Evolutionary conservation across 2,113 vertebrate species (phyloP).

Genomic region (mouse (Mus musculus)): DNA sequence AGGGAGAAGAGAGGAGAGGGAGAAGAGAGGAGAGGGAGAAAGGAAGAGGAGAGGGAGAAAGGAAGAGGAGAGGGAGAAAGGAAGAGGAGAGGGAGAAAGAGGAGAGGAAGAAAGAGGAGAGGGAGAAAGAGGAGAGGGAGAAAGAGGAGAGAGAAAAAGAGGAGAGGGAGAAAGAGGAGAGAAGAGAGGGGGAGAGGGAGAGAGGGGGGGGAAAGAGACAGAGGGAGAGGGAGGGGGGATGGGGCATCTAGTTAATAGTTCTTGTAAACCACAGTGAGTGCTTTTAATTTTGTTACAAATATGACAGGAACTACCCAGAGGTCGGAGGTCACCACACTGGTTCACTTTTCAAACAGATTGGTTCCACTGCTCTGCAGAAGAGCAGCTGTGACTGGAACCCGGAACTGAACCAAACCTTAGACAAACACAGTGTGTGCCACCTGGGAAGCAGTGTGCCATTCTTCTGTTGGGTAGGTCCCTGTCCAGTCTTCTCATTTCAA

Average conservation of each 20-base stretch:
- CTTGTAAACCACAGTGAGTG: neutral
- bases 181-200: too few species aligned
- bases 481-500: neutral
- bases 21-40: too few species aligned
- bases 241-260: neutral
- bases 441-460: neutral
- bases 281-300: neutral
- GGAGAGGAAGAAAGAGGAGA: too few species aligned
- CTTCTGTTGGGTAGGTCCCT: neutral
- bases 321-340: neutral
- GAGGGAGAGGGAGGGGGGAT: neutral
- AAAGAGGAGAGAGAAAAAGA: too few species aligned
- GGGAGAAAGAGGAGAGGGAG: too few species aligned
- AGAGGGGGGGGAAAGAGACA: too few species aligned
- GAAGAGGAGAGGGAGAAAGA: too few species aligned
- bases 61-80: too few species aligned
- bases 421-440: neutral
- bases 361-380: neutral
- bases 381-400: neutral
- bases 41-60: too few species aligned
- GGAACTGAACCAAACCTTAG: neutral
- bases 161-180: neutral
- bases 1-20: too few species aligned
- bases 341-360: constrained; percentile 9
- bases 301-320: neutral